phyloP scores from a whole-genome alignment of 2,113 vertebrate genomes.

The Lophochroa leadbeateri region DNA sequence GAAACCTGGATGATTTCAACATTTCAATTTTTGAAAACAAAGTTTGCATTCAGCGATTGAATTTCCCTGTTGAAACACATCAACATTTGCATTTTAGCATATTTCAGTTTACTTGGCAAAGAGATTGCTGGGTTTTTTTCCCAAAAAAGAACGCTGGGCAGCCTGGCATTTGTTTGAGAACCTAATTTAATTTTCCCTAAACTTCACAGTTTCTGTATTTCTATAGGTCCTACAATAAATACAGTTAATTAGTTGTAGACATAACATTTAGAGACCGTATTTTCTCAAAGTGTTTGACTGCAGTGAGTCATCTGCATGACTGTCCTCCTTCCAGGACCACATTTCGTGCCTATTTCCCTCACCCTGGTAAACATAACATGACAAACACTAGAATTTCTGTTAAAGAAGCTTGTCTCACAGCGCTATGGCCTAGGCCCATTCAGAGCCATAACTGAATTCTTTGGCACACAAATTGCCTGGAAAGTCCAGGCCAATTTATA shows the following conservation, averaged over 20 bases:
- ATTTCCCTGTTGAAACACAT: slow-evolving; percentile 5
- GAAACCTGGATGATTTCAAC: neutral
- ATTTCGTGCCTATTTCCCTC: neutral
- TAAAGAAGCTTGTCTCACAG: neutral
- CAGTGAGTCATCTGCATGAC: slow-evolving; percentile 2
- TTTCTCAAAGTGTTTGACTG: slow-evolving; percentile 30
- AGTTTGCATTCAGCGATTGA: neutral
- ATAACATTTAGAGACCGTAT: neutral
- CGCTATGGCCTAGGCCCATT: neutral
- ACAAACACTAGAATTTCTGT: slow-evolving; percentile 22
- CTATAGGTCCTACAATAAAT: slow-evolving; percentile 25
- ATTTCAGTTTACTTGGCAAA: slow-evolving; percentile 32
- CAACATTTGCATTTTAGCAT: slow-evolving; percentile 36
- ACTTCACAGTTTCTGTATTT: slow-evolving; percentile 35
- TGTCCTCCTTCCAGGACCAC: neutral
- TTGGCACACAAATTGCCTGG: neutral
- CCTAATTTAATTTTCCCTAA: slow-evolving; percentile 11
- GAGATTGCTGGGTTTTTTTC: neutral
- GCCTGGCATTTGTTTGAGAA: slow-evolving; percentile 28
- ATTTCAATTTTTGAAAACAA: neutral
- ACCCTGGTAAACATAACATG: neutral
- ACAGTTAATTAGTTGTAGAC: slow-evolving; percentile 42
- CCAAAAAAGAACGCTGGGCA: neutral
- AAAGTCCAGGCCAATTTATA: neutral
- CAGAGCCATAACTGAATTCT: neutral